These are phyloP conservation scores for Psittacus erithacus DNA, from an alignment of 2,113 vertebrate genomes.

Conservation along the genomic window DNA sequence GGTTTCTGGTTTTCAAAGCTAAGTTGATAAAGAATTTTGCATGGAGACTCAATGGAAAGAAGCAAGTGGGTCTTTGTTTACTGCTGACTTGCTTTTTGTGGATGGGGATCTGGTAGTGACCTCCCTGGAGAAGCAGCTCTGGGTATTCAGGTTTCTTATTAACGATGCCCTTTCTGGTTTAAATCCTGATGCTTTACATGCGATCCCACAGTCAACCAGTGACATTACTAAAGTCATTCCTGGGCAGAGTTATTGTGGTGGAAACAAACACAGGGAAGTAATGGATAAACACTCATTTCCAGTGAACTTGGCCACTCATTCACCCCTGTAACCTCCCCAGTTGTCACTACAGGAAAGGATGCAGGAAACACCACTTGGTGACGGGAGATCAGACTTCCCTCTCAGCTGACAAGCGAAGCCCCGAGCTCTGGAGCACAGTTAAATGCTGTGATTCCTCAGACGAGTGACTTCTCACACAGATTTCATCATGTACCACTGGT, in stretches of 20 bases:
- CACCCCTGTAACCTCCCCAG: background rate
- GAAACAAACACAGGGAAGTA: background rate
- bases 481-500: background rate
- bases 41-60: background rate
- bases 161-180: background rate
- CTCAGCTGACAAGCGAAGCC: background rate
- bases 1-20: background rate
- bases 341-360: conserved; percentile 11
- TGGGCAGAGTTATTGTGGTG: background rate
- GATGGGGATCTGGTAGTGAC: background rate
- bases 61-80: background rate
- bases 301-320: background rate
- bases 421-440: background rate
- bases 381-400: background rate
- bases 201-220: background rate
- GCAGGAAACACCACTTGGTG: background rate
- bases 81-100: background rate
- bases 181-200: background rate
- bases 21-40: background rate
- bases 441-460: background rate
- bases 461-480: background rate
- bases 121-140: background rate
- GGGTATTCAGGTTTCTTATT: background rate
- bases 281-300: conserved; percentile 25
- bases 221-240: background rate